These are phyloP conservation scores for Eulithis prunata DNA, from an alignment of 2,888 invertebrate genomes.

Conservation along the genomic window DNA sequence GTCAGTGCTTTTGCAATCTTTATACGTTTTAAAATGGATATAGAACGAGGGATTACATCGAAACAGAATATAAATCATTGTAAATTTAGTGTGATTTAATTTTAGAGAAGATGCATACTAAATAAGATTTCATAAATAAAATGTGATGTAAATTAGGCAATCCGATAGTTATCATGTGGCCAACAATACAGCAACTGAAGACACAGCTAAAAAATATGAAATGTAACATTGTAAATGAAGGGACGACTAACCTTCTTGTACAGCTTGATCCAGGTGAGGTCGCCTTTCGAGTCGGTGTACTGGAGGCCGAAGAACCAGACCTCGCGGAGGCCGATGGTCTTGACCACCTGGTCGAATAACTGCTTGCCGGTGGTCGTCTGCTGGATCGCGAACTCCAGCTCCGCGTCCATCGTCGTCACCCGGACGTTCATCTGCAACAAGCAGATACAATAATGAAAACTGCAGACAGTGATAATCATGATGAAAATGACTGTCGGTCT, in stretches of 20 bases:
- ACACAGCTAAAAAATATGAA: not conserved
- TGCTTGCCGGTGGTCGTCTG: constrained; percentile 99
- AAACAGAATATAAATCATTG: constrained; percentile 27
- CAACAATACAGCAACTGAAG: constrained; percentile 6
- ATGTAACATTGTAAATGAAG: constrained; percentile 1
- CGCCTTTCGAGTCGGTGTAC: constrained; percentile 99
- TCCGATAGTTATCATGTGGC: not conserved
- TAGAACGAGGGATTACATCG: constrained; percentile 34
- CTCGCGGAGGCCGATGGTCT: constrained; percentile 99
- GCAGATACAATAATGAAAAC: not conserved
- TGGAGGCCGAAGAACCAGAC: constrained; percentile 99
- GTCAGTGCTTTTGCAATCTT: constrained; percentile 44
- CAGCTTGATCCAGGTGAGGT: constrained; percentile 99
- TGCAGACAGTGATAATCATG: not conserved
- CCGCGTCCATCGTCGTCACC: constrained; percentile 99
- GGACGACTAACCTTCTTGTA: constrained; percentile 96
- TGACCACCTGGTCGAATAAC: constrained; percentile 99
- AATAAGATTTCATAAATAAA: constrained; percentile 20
- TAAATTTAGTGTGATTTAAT: constrained; percentile 26
- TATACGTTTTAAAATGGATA: constrained; percentile 39
- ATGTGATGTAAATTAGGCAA: not conserved
- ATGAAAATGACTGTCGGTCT: not conserved
- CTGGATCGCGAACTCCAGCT: constrained; percentile 99
- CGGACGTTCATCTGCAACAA: constrained; percentile 95
- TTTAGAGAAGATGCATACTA: constrained; percentile 26